phyloP scores from a whole-genome alignment of 1,140 invertebrate genomes.

The Drosophila pruinosa region DNA sequence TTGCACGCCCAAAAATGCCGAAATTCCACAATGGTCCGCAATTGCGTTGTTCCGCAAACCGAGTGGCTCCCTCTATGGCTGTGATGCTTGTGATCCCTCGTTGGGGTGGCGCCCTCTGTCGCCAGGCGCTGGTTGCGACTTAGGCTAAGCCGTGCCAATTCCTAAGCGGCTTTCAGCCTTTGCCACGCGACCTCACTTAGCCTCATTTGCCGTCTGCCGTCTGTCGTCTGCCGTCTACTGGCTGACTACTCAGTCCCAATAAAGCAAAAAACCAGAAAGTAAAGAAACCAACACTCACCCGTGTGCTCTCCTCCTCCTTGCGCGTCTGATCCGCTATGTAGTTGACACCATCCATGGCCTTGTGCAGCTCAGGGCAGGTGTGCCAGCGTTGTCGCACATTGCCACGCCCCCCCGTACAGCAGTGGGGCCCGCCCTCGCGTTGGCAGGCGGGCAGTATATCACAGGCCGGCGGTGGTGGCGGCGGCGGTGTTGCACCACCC shows the following conservation, averaged over 20 bases:
- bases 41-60: neutral
- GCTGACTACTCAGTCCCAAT: neutral
- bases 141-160: constrained; percentile 32
- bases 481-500: constrained; percentile 46
- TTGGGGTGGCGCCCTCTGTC: neutral
- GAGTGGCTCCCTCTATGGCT: no score
- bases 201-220: constrained; percentile 17
- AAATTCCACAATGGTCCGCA: neutral
- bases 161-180: constrained; percentile 44
- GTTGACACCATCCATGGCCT: constrained; percentile 94
- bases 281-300: no score
- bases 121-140: constrained; percentile 8
- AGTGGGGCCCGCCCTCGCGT: constrained; percentile 74
- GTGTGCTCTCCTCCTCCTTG: constrained; percentile 94
- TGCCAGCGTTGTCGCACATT: constrained; percentile 89
- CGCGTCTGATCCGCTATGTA: constrained; percentile 97
- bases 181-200: constrained; percentile 18
- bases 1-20: constrained; percentile 22
- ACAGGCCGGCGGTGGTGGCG: constrained; percentile 62
- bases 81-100: no score
- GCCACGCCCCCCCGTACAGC: constrained; percentile 66
- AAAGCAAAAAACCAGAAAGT: no score
- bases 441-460: constrained; percentile 78
- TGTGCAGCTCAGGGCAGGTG: constrained; percentile 95
- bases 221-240: neutral